Percentiles rank a stretch among this genome's conserved stretches.
Evolutionary conservation across 1,140 invertebrate genomes (phyloP).

Genomic region (Drosophila watanabei): DNA sequence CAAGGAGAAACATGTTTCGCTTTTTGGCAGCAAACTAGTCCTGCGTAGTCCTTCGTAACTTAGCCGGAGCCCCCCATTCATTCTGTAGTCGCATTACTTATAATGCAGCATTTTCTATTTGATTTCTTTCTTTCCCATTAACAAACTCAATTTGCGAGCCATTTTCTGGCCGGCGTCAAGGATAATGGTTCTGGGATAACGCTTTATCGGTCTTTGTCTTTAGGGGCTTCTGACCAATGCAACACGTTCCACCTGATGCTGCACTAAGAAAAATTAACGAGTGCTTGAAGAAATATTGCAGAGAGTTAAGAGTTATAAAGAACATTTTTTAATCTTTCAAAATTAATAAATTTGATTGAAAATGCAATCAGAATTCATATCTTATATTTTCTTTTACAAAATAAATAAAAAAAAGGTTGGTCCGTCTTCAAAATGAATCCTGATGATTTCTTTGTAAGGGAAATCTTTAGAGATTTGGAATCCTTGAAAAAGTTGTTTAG

Average conservation of each 20-base stretch:
- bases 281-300: rapidly evolving
- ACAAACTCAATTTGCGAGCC: conserved; percentile 72
- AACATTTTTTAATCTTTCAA: not conserved
- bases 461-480: too few species aligned
- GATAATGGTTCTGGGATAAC: conserved; percentile 65
- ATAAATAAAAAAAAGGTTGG: not conserved
- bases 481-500: too few species aligned
- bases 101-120: conserved; percentile 57
- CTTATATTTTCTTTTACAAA: not conserved
- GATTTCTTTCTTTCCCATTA: conserved; percentile 62
- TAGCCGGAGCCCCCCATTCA: not conserved
- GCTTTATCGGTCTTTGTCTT: conserved; percentile 63
- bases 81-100: conserved; percentile 38
- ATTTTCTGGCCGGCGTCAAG: conserved; percentile 61
- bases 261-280: conserved; percentile 10
- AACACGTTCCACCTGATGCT: conserved; percentile 59
- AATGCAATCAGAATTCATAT: not conserved
- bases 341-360: not conserved
- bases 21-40: conserved; percentile 66
- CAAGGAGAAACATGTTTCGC: conserved; percentile 42
- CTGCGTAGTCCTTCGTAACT: conserved; percentile 20
- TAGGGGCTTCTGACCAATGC: conserved; percentile 61
- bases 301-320: not conserved
- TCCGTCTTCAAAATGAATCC: too few species aligned
- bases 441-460: too few species aligned